Evolutionary conservation across 1,140 invertebrate species (phyloP), one percentile per base, ranked within the genome.

Genomic region (Dryas iulia): DNA sequence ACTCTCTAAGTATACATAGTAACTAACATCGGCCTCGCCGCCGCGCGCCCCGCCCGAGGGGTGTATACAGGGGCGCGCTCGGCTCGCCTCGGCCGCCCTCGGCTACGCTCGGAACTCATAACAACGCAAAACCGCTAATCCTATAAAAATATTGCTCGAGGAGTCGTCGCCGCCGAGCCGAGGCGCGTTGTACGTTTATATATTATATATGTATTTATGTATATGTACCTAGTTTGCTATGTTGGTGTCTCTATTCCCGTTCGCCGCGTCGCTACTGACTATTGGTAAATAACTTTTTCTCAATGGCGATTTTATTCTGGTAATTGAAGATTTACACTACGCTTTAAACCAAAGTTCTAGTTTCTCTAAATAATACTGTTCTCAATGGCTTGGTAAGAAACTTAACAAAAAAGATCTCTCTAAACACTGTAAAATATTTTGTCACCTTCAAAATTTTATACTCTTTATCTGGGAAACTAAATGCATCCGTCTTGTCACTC

Each of bases 361-460:
- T 88, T 86, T 86, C 76, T 89, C 87, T 90, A 90, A 91, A 89
- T 91, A 91, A 91, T 91, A 91, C 89, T 91, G 89, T 90, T 89
- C 81, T 90, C 89, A 91, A 91, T 91, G 89, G 89, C 87, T 90
- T 90, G 87, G 86, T 91, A 90, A 82, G 81, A 87, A 86, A 86
- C 84, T 87, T 88, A 89, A 83, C 84, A 86, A 83, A 79, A 72
- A 74, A 72, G 64, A 77, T 79, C 76, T 74, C 68, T 69, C 75
- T 84, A 84, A 82, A 79, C 77, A 76, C 73, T 73, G 78, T 77
- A 79, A 80, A 80, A 75, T 81, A 77, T 83, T 82, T 72, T 81
- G 77, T 82, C 78, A 81, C 71, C 59, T 71, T 69, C 79, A 79
- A n/a, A n/a, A 72, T 66, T 64, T 73, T 71, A 69, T 69, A 70